Evolutionary conservation across 1,140 invertebrate genomes (phyloP).

Genomic region (Macrocentrus cingulum): DNA sequence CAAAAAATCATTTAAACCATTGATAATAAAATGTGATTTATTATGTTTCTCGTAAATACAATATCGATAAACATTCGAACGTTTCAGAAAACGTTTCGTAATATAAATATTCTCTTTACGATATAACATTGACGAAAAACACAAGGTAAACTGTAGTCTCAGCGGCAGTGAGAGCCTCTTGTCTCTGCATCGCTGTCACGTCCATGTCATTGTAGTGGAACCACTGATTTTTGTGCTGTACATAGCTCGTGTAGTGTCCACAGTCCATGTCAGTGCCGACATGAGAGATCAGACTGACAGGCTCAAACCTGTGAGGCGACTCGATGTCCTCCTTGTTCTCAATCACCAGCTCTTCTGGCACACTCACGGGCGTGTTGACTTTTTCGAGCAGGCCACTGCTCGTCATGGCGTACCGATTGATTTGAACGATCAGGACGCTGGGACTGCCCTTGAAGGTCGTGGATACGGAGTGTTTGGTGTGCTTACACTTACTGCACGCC

Average conservation of each 20-base stretch:
- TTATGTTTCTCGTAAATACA: too few species aligned
- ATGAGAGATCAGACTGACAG: conserved; percentile 46
- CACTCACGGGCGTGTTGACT: conserved; percentile 41
- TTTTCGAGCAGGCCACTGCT: conserved; percentile 42
- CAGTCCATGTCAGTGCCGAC: conserved; percentile 47
- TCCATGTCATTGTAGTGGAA: conserved; percentile 47
- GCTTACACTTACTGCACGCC: conserved; percentile 42
- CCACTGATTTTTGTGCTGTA: conserved; percentile 45
- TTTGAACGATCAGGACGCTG: conserved; percentile 45
- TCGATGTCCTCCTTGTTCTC: conserved; percentile 31
- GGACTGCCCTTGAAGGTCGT: conserved; percentile 43
- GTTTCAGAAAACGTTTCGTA: too few species aligned
- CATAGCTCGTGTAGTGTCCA: conserved; percentile 50
- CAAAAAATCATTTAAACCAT: too few species aligned
- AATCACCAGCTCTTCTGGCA: conserved; percentile 39
- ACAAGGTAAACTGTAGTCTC: conserved; percentile 46
- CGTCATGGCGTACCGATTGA: conserved; percentile 45
- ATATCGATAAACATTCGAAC: too few species aligned
- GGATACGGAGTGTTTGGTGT: conserved; percentile 37
- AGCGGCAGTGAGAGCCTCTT: conserved; percentile 41
- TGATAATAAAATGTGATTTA: too few species aligned
- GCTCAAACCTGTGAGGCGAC: conserved; percentile 36
- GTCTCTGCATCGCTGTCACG: conserved; percentile 40
- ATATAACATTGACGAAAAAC: conserved; percentile 41
- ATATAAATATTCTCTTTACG: too few species aligned